Percentiles rank a stretch among this genome's conserved stretches.
Conservation (phyloP, 2,888 invertebrate genomes). For the Chouioia cunea region DNA sequence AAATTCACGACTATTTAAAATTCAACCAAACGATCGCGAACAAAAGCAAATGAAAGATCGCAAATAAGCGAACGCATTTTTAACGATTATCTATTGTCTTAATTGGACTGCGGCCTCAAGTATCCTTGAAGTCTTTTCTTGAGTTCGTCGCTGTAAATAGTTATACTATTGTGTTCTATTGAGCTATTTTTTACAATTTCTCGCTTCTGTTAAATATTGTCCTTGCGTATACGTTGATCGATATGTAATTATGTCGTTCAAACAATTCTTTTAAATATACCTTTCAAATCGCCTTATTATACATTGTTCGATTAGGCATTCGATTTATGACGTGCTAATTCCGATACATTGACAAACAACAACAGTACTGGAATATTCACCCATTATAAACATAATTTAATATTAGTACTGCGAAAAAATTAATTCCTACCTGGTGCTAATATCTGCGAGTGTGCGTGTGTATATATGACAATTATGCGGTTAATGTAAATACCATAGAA, state of each 20-base stretch:
- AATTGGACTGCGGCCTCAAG: constrained; percentile 32
- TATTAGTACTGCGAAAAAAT: constrained; percentile 49
- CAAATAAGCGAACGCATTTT: constrained; percentile 39
- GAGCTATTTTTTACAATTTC: constrained; percentile 37
- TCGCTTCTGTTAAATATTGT: constrained; percentile 33
- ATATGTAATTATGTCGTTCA: constrained; percentile 41
- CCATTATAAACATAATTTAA: constrained; percentile 33
- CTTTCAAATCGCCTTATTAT: constrained; percentile 27
- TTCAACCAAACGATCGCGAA: constrained; percentile 26
- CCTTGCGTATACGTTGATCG: constrained; percentile 12
- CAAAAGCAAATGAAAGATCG: constrained; percentile 32
- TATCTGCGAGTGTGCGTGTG: constrained; percentile 53
- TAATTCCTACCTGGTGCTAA: constrained; percentile 62
- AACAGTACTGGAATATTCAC: neutral
- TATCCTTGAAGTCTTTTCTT: constrained; percentile 34
- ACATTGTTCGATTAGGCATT: constrained; percentile 4
- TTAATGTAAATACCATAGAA: constrained; percentile 58
- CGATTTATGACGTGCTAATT: too few relatives aligned
- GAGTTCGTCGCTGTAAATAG: constrained; percentile 43
- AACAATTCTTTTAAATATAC: neutral
- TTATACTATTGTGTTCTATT: constrained; percentile 41
- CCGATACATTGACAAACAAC: too few relatives aligned
- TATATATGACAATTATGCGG: constrained; percentile 58
- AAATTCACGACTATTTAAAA: constrained; percentile 14
- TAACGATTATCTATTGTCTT: constrained; percentile 25